These are phyloP conservation scores for Zaprionus capensis DNA, from an alignment of 1,140 invertebrate species.

Conservation along the genomic window DNA sequence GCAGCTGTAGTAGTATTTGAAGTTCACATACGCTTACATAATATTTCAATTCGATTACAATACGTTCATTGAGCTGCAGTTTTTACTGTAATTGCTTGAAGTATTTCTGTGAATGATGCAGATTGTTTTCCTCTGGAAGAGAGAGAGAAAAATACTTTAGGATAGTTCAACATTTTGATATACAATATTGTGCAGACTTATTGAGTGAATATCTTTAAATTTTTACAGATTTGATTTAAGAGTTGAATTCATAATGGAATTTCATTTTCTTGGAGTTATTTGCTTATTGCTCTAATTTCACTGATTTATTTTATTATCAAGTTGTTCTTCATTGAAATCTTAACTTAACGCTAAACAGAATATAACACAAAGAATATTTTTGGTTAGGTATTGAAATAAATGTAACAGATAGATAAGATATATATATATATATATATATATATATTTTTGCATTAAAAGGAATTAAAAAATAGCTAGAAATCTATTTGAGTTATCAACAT, in stretches of 20 bases:
- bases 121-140: not conserved
- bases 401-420: too few species aligned
- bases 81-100: conserved; percentile 7
- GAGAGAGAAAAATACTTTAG: not conserved
- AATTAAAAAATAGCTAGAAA: too few species aligned
- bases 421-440: too few species aligned
- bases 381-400: too few species aligned
- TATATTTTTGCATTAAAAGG: too few species aligned
- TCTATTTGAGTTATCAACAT: too few species aligned
- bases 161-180: not conserved
- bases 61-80: not conserved
- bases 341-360: too few species aligned
- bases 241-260: not conserved
- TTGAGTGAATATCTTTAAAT: not conserved
- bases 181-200: not conserved
- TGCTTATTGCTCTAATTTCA: too few species aligned
- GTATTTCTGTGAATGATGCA: not conserved
- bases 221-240: not conserved
- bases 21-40: conserved; percentile 26
- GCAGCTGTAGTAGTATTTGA: conserved; percentile 11
- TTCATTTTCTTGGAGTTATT: too few species aligned
- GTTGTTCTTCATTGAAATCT: too few species aligned
- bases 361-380: accelerated
- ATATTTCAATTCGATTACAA: conserved; percentile 7
- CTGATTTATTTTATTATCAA: too few species aligned